phyloP scores from a whole-genome alignment of 1,140 invertebrate genomes.

The Pantala flavescens region DNA sequence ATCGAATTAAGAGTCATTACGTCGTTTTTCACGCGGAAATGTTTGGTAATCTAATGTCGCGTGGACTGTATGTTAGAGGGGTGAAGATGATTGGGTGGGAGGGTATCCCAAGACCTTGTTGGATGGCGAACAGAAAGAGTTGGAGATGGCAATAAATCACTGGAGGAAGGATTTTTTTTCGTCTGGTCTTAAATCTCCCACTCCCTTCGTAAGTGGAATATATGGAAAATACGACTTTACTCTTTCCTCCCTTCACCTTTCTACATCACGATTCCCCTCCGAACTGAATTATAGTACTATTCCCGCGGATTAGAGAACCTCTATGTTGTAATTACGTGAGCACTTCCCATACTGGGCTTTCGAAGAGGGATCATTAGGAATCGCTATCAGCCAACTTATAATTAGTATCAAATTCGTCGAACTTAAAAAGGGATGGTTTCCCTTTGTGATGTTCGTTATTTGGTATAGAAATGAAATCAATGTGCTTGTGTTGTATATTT shows the following conservation, averaged over 20 bases:
- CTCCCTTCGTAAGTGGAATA: neutral
- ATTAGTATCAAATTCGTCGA: no score
- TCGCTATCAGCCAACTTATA: no score
- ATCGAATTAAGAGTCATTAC: conserved; percentile 7
- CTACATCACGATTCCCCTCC: neutral
- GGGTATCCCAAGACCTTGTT: neutral
- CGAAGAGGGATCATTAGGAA: no score
- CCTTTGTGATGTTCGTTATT: no score
- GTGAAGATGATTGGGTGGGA: neutral
- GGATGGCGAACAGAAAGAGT: neutral
- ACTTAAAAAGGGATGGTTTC: no score
- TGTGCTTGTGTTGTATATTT: no score
- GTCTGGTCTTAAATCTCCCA: neutral
- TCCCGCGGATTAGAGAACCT: no score
- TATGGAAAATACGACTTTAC: neutral
- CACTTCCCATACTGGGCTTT: no score
- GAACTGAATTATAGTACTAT: no score
- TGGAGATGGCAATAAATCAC: neutral
- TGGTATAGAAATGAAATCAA: no score
- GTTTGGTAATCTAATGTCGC: conserved; percentile 9
- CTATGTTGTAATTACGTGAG: no score
- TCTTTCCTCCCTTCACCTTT: neutral
- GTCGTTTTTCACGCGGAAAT: conserved; percentile 8
- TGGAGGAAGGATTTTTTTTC: neutral
- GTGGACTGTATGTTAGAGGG: neutral